These are phyloP conservation scores for Glaucomys volans DNA, from an alignment of 2,113 vertebrate genomes.

Conservation along the genomic window DNA sequence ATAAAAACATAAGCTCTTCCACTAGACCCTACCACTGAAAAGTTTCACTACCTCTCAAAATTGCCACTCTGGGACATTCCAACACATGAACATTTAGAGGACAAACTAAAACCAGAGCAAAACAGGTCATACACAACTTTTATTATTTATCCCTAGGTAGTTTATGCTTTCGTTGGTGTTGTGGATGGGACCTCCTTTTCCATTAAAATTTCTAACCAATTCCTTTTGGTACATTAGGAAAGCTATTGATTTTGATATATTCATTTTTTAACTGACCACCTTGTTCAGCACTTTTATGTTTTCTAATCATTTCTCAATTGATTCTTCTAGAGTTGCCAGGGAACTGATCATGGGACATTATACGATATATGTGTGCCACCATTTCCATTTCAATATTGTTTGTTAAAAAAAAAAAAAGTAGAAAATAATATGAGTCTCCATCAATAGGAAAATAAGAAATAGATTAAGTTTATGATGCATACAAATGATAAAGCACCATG, in stretches of 20 bases:
- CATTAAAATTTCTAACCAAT: constrained; percentile 15
- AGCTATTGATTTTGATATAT: constrained; percentile 58
- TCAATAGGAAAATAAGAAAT: not conserved
- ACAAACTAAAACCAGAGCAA: not conserved
- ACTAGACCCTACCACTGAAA: not conserved
- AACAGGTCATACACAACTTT: not conserved
- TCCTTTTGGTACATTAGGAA: not conserved
- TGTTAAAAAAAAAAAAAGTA: too few species aligned
- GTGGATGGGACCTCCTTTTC: not conserved
- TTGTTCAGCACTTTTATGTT: constrained; percentile 31
- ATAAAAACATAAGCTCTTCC: not conserved
- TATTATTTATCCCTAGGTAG: not conserved
- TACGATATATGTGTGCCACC: not conserved
- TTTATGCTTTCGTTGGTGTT: not conserved
- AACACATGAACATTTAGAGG: not conserved
- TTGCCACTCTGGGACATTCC: not conserved
- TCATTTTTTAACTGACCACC: constrained; percentile 48
- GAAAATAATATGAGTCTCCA: constrained; percentile 2
- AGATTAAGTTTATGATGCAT: not conserved
- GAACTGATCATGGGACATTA: not conserved
- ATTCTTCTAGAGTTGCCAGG: not conserved
- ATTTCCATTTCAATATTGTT: constrained; percentile 41
- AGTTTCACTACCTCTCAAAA: not conserved
- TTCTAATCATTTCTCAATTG: constrained; percentile 47
- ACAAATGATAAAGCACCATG: not conserved